Evolutionary conservation across 2,797 vertebrate genomes (phyloP), one percentile per base, ranked within the genome.

Genomic region (Adrianichthys oophorus): DNA sequence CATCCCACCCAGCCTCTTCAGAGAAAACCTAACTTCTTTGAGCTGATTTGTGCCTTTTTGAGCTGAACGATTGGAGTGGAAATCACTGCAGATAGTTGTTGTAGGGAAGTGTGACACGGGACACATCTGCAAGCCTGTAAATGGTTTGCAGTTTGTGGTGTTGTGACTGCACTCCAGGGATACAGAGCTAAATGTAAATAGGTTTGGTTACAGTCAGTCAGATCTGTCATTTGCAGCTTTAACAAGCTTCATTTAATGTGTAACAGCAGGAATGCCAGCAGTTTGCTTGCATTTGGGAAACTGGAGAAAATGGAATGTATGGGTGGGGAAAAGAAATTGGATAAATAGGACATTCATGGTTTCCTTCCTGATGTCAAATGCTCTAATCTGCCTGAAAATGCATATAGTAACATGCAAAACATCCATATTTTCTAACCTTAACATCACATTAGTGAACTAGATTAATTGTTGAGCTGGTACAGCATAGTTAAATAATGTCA

Each of bases 71-170:
- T 6, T 46, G 51, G 8, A 60, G 3, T 53, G 42, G 23, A 32
- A 10, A 10, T 15, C 50, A 21, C 63, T 41, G 17, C 14, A 23
- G 4, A 3, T 26, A 46, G 52, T 2, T 18, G 24, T 24, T 43
- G 24, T 5, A 15, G 32, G 41, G 29, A 16, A 56, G 23, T 17
- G 51, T 13, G 19, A 55, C 42, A 24, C 0, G 17, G 44, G 62
- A 57, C 70, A 53, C 79, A 69, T 84, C 71, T 79, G 72, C 26
- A 44, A 15, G 2, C 14, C 16, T 1, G 54, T 72, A 62, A 78
- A 70, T 76, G 62, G 48, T 64, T 64, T 48, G 24, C 58, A 37
- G 64, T 68, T 73, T 57, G 70, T 65, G 55, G 48, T 13, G 37
- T 41, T 40, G 48, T 52, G 59, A 71, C 48, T 24, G 56, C 62